phyloP scores from a whole-genome alignment of 2,888 invertebrate species.

The Ophion ventricosus region DNA sequence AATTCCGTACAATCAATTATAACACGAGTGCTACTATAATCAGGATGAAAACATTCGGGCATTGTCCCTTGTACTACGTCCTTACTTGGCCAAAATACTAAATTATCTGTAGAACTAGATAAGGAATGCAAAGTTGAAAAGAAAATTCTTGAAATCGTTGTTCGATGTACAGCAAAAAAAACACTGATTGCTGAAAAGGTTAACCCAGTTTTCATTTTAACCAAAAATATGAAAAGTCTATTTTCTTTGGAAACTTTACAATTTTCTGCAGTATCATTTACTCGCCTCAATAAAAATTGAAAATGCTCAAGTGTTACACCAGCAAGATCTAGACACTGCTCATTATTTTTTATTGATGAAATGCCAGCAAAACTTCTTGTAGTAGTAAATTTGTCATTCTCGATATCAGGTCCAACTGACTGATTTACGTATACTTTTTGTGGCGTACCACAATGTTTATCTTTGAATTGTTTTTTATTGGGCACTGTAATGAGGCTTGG shows the following conservation, averaged over 20 bases:
- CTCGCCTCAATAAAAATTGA: slow-evolving; percentile 46
- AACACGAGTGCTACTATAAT: slow-evolving; percentile 47
- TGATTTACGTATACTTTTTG: slow-evolving; percentile 51
- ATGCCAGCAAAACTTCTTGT: slow-evolving; percentile 55
- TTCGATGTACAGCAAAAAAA: slow-evolving; percentile 62
- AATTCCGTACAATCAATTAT: slow-evolving; percentile 59
- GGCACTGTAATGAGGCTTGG: neutral
- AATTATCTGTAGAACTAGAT: slow-evolving; percentile 27
- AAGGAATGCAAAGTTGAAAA: slow-evolving; percentile 31
- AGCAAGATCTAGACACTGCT: slow-evolving; percentile 56
- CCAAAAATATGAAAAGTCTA: slow-evolving; percentile 66
- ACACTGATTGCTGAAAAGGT: slow-evolving; percentile 66
- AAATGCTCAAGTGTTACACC: slow-evolving; percentile 52
- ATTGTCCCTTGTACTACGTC: no score
- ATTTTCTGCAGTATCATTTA: slow-evolving; percentile 34
- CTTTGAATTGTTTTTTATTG: slow-evolving; percentile 43
- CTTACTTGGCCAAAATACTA: slow-evolving; percentile 52
- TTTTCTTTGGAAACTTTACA: slow-evolving; percentile 56
- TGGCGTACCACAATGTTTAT: slow-evolving; percentile 45
- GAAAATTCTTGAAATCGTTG: slow-evolving; percentile 63
- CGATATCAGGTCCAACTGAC: no score
- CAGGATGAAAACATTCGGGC: slow-evolving; percentile 42
- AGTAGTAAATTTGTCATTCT: neutral
- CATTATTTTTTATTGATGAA: slow-evolving; percentile 51
- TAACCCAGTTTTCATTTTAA: slow-evolving; percentile 67